A percentile compares a stretch with the other conserved stretches of the same genome.
Evolutionary conservation across 2,113 vertebrate species (phyloP).

Genomic region (Nerophis ophidion): DNA sequence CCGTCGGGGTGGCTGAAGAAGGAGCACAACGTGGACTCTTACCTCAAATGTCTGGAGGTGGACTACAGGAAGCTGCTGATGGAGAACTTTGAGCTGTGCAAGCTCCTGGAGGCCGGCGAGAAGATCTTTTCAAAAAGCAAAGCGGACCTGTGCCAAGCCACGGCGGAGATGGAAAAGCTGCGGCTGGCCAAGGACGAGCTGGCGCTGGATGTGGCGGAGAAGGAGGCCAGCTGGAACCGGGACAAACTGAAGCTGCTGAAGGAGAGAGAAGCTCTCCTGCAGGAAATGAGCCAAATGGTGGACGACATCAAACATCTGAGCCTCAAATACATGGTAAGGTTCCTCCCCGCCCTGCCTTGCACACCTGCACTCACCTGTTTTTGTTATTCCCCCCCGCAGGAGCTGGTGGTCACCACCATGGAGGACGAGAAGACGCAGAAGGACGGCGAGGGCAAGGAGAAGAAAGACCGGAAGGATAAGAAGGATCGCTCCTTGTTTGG

Average conservation of each 20-base stretch:
- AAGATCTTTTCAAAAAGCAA: conserved; percentile 2
- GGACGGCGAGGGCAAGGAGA: neutral
- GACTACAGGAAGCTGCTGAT: neutral
- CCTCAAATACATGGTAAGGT: conserved; percentile 5
- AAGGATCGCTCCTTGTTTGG: neutral
- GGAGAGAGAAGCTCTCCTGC: conserved; percentile 4
- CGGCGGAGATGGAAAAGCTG: neutral
- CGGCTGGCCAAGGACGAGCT: neutral
- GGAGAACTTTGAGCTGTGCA: neutral
- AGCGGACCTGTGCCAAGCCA: neutral
- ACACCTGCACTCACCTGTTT: neutral
- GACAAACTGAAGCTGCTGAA: neutral
- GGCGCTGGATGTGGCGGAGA: neutral
- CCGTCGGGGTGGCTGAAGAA: neutral
- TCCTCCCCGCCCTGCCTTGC: too few species aligned
- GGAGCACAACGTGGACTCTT: conserved; percentile 1
- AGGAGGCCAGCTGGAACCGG: neutral
- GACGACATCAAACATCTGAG: conserved; percentile 3
- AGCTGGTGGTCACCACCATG: neutral
- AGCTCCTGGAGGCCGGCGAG: neutral
- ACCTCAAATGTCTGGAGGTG: neutral
- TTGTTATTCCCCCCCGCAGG: neutral
- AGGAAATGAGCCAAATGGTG: conserved; percentile 7
- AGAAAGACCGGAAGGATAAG: neutral
- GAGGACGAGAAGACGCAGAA: neutral